Conservation (phyloP, 2,797 vertebrate species). For the Holocentrus rufus region DNA sequence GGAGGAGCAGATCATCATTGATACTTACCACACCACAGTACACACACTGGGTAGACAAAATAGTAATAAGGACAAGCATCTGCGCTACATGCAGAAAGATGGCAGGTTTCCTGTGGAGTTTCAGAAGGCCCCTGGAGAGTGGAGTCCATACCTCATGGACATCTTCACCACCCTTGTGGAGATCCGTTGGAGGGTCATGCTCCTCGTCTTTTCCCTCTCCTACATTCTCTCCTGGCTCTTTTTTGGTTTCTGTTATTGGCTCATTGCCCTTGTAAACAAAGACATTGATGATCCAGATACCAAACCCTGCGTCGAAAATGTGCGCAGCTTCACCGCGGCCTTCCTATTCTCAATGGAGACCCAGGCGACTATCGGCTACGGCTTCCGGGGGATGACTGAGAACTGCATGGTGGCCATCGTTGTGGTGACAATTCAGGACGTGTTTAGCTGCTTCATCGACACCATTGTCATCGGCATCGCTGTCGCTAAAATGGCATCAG, state of each 20-base stretch:
- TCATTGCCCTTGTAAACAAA: slow-evolving; percentile 89
- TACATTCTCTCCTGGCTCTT: slow-evolving; percentile 95
- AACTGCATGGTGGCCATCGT: slow-evolving; percentile 89
- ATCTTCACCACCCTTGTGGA: slow-evolving; percentile 97
- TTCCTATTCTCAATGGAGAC: slow-evolving; percentile 96
- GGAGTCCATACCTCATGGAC: slow-evolving; percentile 90
- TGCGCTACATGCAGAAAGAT: slow-evolving; percentile 87
- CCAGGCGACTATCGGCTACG: slow-evolving; percentile 95
- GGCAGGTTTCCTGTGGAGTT: slow-evolving; percentile 92
- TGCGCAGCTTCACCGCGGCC: slow-evolving; percentile 89
- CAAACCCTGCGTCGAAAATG: slow-evolving; percentile 86
- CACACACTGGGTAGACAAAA: slow-evolving; percentile 51
- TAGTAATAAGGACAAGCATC: slow-evolving; percentile 29
- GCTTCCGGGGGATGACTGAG: slow-evolving; percentile 88
- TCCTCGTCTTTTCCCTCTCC: slow-evolving; percentile 90
- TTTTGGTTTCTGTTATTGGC: slow-evolving; percentile 92
- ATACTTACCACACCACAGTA: slow-evolving; percentile 64
- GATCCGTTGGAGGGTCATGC: slow-evolving; percentile 94
- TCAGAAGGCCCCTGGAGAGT: slow-evolving; percentile 86
- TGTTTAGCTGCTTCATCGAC: slow-evolving; percentile 91
- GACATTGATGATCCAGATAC: slow-evolving; percentile 73
- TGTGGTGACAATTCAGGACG: slow-evolving; percentile 86
- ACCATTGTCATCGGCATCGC: slow-evolving; percentile 92
- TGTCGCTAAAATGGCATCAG: slow-evolving; percentile 94
- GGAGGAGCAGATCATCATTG: slow-evolving; percentile 48